Base-by-base conservation (phyloP, 2,888 invertebrate genomes). In the Sarcophaga caerulescens region DNA sequence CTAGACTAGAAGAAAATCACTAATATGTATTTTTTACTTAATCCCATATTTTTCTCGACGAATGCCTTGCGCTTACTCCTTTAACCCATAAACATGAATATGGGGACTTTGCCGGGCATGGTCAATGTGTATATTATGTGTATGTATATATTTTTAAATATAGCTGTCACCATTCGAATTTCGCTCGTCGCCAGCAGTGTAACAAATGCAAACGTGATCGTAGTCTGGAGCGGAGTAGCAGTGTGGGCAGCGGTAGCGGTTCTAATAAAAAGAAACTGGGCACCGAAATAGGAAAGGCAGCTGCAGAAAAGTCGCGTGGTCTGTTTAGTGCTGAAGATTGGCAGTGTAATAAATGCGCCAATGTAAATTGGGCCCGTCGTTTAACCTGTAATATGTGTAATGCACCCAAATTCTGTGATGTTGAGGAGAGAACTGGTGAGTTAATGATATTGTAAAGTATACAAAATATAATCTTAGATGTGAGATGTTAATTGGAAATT, bases 291-390 rank as follows among this genome's bases (percentile, higher is more conserved):
- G 99, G 99, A 4, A 99, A 99, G 94, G 97, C 97, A 25, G 98
- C 99, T 57, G 99, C 99, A 0, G 99, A 99, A 93, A 99, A 99
- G 94, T 98, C 98, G 90, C 96, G 98, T 14, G 93, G 93, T 1
- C 88, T 93, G 0, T 96, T 95, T 93, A 98, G 98, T 93, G 99
- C 99, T 59, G 99, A 99, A 93, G 99, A 99, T 93, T 99, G 99
- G 99, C 98, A 99, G 92, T 99, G 99, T 93, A 98, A 97, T 93
- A 99, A 99, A 93, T 99, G 99, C 94, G 99, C 99, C n/a, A 99
- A 99, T 93, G 99, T 99, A 14, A 99, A 99, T 93, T 93, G 93
- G 99, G 99, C 99, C 35, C 90, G 93, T 87, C 95, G 99, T 79
- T 96, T 96, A 91, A 97, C 97, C 78, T 99, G 99, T 94, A 99